Percentiles rank a stretch among this genome's conserved stretches.
Conservation (phyloP, 2,797 vertebrate genomes). For the Myioborus miniatus region DNA sequence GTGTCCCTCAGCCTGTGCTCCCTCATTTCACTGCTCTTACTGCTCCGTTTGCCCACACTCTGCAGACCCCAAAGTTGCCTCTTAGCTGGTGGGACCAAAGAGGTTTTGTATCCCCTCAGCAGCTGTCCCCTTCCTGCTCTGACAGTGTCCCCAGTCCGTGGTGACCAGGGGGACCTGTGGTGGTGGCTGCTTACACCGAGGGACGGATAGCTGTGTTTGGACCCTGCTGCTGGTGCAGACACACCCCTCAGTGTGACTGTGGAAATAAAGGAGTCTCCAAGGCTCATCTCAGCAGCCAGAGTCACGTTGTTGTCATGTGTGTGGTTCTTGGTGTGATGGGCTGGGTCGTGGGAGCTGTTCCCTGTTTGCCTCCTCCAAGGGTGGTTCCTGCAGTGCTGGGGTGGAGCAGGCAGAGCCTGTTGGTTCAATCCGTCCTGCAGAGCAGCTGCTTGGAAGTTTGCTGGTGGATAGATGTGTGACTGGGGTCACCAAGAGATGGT, state of each 20-base stretch:
- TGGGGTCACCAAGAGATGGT: not conserved
- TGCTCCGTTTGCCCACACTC: not conserved
- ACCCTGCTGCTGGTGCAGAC: not conserved
- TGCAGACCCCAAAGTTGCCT: not conserved
- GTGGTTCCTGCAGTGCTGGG: not conserved
- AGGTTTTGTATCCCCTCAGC: not conserved
- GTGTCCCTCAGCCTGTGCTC: not conserved
- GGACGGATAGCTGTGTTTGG: not conserved
- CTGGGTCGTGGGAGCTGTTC: not conserved
- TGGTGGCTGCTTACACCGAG: not conserved
- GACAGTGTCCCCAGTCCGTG: not conserved
- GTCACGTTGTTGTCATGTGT: accelerated
- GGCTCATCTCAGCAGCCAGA: not conserved
- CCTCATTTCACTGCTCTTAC: not conserved
- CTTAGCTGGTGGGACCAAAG: not conserved
- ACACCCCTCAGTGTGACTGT: not conserved
- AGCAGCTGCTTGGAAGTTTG: not conserved
- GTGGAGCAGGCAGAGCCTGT: not conserved
- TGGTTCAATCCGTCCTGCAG: not conserved
- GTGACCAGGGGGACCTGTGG: accelerated
- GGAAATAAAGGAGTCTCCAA: slow-evolving; percentile 39
- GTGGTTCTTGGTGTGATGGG: not conserved
- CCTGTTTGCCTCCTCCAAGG: not conserved
- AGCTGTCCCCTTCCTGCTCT: not conserved
- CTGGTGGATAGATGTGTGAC: not conserved